Percentiles rank a stretch among this genome's conserved stretches.
phyloP scores from a whole-genome alignment of 2,797 vertebrate genomes.

The Intellagama lesueurii region DNA sequence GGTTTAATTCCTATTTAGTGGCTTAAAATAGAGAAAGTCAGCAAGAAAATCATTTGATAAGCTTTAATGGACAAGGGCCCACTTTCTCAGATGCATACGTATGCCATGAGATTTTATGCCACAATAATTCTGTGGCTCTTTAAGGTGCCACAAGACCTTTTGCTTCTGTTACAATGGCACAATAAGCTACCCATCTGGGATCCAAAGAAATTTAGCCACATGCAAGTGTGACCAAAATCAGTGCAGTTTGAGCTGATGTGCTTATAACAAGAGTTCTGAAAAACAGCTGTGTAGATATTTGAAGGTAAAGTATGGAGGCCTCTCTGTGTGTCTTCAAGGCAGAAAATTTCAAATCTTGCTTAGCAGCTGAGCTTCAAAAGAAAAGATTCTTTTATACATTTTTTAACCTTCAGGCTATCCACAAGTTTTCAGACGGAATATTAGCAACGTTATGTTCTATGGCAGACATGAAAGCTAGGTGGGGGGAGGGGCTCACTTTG shows the following conservation, averaged over 20 bases:
- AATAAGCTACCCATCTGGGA: neutral
- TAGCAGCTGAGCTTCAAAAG: slow-evolving; percentile 12
- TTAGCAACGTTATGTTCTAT: slow-evolving; percentile 18
- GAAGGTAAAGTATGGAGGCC: neutral
- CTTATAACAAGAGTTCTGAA: neutral
- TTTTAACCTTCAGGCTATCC: slow-evolving; percentile 26
- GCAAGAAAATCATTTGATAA: neutral
- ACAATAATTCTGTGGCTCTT: neutral
- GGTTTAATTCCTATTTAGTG: neutral
- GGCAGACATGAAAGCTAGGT: slow-evolving; percentile 13
- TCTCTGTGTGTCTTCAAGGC: neutral
- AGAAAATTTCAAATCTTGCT: neutral
- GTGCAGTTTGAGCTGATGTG: neutral
- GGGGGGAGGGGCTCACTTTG: neutral
- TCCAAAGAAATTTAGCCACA: neutral
- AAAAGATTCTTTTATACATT: neutral
- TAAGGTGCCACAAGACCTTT: neutral
- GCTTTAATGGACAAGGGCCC: neutral
- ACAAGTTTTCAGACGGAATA: neutral
- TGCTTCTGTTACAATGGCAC: neutral
- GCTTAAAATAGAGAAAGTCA: neutral
- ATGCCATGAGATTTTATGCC: neutral
- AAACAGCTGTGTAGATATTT: neutral
- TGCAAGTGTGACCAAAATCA: neutral
- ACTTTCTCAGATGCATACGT: neutral